Conservation (phyloP, 2,113 vertebrate genomes). For the Sinocyclocheilus anophthalmus region DNA sequence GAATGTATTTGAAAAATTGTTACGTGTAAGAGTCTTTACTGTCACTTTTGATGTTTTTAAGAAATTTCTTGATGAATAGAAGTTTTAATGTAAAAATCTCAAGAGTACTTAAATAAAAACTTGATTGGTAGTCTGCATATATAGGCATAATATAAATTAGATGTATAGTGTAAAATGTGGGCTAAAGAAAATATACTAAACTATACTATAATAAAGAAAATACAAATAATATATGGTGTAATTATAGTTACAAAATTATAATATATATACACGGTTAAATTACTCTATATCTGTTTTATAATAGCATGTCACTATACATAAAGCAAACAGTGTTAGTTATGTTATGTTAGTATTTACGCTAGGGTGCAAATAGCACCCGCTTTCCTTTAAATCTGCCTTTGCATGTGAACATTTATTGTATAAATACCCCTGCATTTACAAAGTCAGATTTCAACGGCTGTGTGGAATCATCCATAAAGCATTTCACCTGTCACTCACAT, state of each 20-base stretch:
- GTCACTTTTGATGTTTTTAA: too few species aligned
- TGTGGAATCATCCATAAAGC: conserved; percentile 50
- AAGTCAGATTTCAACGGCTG: conserved; percentile 31
- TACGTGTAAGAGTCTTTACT: too few species aligned
- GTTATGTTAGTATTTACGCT: background rate
- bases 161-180: too few species aligned
- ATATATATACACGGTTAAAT: background rate
- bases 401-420: conserved; percentile 23
- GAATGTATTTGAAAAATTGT: too few species aligned
- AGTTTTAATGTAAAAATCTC: too few species aligned
- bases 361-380: background rate
- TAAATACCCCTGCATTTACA: conserved; percentile 43
- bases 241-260: background rate
- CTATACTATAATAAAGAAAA: too few species aligned
- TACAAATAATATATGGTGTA: too few species aligned
- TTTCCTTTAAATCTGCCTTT: conserved; percentile 8
- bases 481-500: conserved; percentile 48
- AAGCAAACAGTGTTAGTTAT: background rate
- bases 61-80: too few species aligned
- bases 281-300: background rate
- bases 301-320: background rate
- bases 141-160: too few species aligned
- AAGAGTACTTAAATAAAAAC: too few species aligned
- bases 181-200: too few species aligned
- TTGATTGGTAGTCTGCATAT: too few species aligned